Evolutionary conservation across 2,888 invertebrate genomes (phyloP).

Genomic region (Cheilosia vulpina): DNA sequence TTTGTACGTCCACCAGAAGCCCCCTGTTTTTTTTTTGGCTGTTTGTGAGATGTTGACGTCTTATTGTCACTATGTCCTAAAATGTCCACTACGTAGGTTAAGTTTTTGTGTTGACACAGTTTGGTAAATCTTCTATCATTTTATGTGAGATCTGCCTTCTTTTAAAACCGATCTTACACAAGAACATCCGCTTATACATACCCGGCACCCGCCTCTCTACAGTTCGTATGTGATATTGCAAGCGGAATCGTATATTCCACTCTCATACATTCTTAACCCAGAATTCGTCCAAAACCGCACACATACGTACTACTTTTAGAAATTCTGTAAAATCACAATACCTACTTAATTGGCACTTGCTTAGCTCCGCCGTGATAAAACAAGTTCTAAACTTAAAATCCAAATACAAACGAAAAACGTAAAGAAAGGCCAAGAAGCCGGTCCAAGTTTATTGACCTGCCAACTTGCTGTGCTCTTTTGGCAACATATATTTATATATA

Average conservation of each 20-base stretch:
- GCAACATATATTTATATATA: neutral
- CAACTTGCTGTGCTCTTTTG: slow-evolving; percentile 32
- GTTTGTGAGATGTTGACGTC: too few species aligned
- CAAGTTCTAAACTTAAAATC: slow-evolving; percentile 31
- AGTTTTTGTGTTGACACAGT: too few species aligned
- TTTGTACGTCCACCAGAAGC: too few species aligned
- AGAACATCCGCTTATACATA: too few species aligned
- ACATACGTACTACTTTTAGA: neutral
- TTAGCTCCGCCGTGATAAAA: slow-evolving; percentile 23
- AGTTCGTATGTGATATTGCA: neutral
- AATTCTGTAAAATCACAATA: neutral
- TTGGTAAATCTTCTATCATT: too few species aligned
- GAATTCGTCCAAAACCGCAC: neutral
- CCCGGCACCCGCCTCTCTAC: too few species aligned
- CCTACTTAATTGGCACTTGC: slow-evolving; percentile 5
- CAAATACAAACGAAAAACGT: slow-evolving; percentile 16
- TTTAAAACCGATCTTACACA: too few species aligned
- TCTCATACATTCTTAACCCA: slow-evolving; percentile 13
- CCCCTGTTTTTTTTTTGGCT: too few species aligned
- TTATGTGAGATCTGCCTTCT: too few species aligned
- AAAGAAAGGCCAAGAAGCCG: slow-evolving; percentile 30
- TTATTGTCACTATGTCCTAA: too few species aligned
- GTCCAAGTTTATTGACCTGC: slow-evolving; percentile 78
- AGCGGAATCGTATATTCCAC: neutral
- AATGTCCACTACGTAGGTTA: too few species aligned